Evolutionary conservation across 2,113 vertebrate genomes (phyloP), one percentile per base, ranked within the genome.

Genomic region (Eulemur rufifrons): DNA sequence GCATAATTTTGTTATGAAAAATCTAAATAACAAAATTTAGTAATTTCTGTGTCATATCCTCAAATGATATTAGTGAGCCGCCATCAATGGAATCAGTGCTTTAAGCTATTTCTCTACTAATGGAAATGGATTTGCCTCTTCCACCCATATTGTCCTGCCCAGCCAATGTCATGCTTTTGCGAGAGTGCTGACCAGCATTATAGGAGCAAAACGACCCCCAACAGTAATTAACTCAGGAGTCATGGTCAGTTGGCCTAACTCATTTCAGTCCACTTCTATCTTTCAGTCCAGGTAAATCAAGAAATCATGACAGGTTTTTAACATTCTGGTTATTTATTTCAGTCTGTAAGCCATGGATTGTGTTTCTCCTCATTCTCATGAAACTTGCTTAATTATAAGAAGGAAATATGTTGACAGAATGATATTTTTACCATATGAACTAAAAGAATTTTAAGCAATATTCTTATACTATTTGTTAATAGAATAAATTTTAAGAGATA

Each of bases 171-270:
- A 61, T 91, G 45, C 13, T 89, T 91, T 63, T 64, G 4, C 18
- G n/a, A 77, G 21, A 84, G 7, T 23, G 13, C 23, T 80, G 29
- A n/a, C 20, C 37, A 82, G 29, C 25, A 12, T 54, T 54, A n/a
- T 0, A 1, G 71, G 12, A 37, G 7, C 14, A 18, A 20, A 39
- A 5, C 0, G 8, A 25, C 11, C 7, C 2, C 13, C 2, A 25
- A 0, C 17, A n/a, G 21, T 68, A 89, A 86, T 78, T 64, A 92
- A 81, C 61, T 76, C 61, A 29, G 15, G 20, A 0, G 1, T 56
- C 37, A 74, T 52, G 9, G 37, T 68, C 37, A 86, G 54, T 85
- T 68, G 71, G 3, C 34, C 8, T 32, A 87, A 95, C 50, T 69
- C 18, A 76, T 61, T 95, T 81, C 32, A 64, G 45, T 13, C 7